Evolutionary conservation across 2,888 invertebrate genomes (phyloP).

Genomic region (Drosophila aldrichi): DNA sequence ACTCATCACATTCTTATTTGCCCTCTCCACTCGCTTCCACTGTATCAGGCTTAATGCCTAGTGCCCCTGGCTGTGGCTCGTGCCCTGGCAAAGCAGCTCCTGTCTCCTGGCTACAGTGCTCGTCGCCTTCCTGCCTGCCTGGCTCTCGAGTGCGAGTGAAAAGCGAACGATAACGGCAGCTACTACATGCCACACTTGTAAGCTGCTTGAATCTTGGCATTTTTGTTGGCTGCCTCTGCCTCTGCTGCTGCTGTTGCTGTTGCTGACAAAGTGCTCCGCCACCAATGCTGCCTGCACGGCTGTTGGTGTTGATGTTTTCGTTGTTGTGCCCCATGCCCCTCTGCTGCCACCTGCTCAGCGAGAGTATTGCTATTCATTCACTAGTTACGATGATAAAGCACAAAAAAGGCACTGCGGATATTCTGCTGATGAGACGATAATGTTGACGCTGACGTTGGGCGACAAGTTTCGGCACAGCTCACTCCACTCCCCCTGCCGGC

Average conservation of each 20-base stretch:
- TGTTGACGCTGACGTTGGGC: constrained; percentile 63
- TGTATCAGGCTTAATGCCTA: constrained; percentile 23
- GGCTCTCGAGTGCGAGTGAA: constrained; percentile 70
- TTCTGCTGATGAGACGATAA: constrained; percentile 80
- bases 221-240: constrained; percentile 51
- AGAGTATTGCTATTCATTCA: constrained; percentile 78
- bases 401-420: constrained; percentile 78
- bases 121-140: constrained; percentile 30
- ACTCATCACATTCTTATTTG: constrained; percentile 27
- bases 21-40: constrained; percentile 1
- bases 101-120: constrained; percentile 1
- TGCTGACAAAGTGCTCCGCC: constrained; percentile 67
- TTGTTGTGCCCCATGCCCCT: constrained; percentile 39
- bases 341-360: constrained; percentile 11
- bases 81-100: constrained; percentile 10
- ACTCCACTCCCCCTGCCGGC: not conserved
- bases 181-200: constrained; percentile 80
- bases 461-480: constrained; percentile 16
- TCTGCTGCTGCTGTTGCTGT: constrained; percentile 24
- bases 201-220: constrained; percentile 71
- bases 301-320: constrained; percentile 57
- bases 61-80: constrained; percentile 37
- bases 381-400: constrained; percentile 80
- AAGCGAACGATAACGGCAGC: constrained; percentile 78
- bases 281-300: too few species aligned